Base-by-base conservation (phyloP, 2,113 vertebrate species). In the Syngnathus typhle region DNA sequence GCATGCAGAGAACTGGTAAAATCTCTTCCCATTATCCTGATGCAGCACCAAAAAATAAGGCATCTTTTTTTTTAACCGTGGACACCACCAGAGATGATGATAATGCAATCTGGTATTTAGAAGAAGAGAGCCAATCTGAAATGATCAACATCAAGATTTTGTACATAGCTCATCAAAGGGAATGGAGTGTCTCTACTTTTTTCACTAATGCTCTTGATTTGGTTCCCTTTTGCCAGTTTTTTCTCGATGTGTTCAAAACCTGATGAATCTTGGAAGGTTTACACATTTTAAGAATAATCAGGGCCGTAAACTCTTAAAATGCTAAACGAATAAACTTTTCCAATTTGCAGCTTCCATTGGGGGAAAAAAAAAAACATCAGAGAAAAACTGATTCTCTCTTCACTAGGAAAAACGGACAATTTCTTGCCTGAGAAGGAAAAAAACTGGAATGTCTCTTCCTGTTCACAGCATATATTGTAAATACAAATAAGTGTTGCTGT, bases 161-260 rank as follows among this genome's bases (percentile, higher is more conserved):
- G 84, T 81, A 82, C 86, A 84, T 87, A 82, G 77, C 77, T 83
- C 82, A 84, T 84, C 84, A 90, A 76, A 87, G 76, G 72, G 74
- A 85, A 82, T 49, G 56, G 68, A 86, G 84, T 79, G 75, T 77
- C 85, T 87, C 75, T 84, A 74, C 77, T 87, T 79, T 89, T 90
- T 83, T 77, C 70, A 72, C 71, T 82, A 81, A 89, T 88, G 86
- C 74, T 85, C 87, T 88, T 87, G 85, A 88, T 81, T 61, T 65
- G 49, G 7, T 52, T 18, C 8, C 19, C 8, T 3, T n/a, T 8
- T 6, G 6, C 7, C 47, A 49, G 7, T 8, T n/a, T 1, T 72
- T 61, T 69, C 69, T 13, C 58, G 23, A 5, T 5, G 23, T 69
- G 56, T 65, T 77, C 39, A 71, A 73, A 82, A 60, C 72, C 58